These are phyloP conservation scores for Eristalinus aeneus DNA, from an alignment of 2,888 invertebrate genomes.

Conservation along the genomic window DNA sequence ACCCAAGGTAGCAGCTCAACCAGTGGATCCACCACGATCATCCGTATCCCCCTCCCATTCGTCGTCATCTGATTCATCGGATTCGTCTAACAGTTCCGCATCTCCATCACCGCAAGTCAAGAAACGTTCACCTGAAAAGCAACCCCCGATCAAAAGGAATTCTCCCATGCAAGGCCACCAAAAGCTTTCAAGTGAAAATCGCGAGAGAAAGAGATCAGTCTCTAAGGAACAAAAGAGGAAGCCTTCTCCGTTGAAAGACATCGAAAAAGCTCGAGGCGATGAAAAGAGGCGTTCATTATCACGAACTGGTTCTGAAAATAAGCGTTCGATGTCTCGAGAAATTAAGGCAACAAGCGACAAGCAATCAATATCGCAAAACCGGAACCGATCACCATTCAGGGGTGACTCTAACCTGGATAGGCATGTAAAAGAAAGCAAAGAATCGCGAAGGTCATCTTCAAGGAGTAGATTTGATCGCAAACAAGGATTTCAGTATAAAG, in stretches of 20 bases:
- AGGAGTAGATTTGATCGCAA: constrained; percentile 18
- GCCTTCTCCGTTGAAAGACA: constrained; percentile 20
- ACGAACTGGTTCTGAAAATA: constrained; percentile 30
- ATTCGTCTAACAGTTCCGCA: constrained; percentile 63
- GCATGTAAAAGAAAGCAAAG: not conserved
- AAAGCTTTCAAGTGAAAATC: constrained; percentile 4
- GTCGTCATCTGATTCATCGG: constrained; percentile 51
- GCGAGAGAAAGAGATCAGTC: constrained; percentile 72
- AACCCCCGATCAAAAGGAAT: not conserved
- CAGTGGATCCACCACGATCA: not conserved
- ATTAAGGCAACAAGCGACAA: constrained; percentile 28
- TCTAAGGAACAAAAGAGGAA: constrained; percentile 53
- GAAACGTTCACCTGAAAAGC: constrained; percentile 60
- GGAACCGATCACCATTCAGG: constrained; percentile 14
- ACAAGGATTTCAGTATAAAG: not conserved
- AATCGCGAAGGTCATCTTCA: constrained; percentile 27
- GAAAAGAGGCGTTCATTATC: constrained; percentile 29
- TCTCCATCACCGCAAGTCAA: constrained; percentile 77
- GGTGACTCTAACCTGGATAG: not conserved
- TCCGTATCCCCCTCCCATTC: constrained; percentile 25
- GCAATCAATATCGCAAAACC: not conserved
- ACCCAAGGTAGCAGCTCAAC: not conserved
- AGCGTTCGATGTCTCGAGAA: constrained; percentile 42
- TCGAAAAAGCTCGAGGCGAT: not conserved
- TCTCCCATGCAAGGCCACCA: constrained; percentile 4